Base-by-base conservation (phyloP, 2,797 vertebrate species). In the Spheniscus humboldti region DNA sequence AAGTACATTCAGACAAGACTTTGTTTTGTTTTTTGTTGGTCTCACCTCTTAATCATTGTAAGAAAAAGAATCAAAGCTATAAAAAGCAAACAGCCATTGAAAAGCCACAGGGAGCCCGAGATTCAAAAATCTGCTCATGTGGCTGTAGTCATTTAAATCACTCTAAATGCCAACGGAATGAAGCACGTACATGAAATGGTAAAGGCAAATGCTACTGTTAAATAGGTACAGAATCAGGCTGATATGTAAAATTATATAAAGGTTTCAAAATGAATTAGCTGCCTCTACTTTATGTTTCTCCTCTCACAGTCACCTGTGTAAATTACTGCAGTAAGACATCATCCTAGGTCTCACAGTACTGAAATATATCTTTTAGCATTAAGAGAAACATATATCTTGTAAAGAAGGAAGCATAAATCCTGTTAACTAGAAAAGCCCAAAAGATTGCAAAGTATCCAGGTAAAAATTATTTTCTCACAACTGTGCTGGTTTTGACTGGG, bases 301-400 rank as follows among this genome's bases (percentile, higher is more conserved):
- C 63, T 82, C 68, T 92, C 3, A 6, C 63, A 96, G 90, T 80
- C 88, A 77, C 85, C 60, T 74, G 48, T 68, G 89, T 64, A 73
- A 86, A 91, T 86, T 77, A 88, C 88, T 87, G 68, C 74, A 94
- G 60, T 87, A 92, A 94, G 90, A 87, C 77, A 92, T 88, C 74
- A 67, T 86, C 80, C 74, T 52, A 56, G 55, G 81, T 86, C 83
- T 88, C 92, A 57, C 59, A 57, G 64, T 53, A 15, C 71, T 95
- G 93, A 95, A 96, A 97, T 91, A 92, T 82, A 74, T 53, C 45
- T 85, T 90, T 93, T 94, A 89, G 56, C 74, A 87, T 71, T 71
- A 73, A 85, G 67, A 76, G 74, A 89, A 95, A 28, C 45, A 57
- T 69, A 89, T 87, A 93, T 94, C 78, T 94, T 79, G 12, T 24